Base-by-base conservation (phyloP, 1,140 invertebrate genomes). In the Pseudomyrmex cubaensis region DNA sequence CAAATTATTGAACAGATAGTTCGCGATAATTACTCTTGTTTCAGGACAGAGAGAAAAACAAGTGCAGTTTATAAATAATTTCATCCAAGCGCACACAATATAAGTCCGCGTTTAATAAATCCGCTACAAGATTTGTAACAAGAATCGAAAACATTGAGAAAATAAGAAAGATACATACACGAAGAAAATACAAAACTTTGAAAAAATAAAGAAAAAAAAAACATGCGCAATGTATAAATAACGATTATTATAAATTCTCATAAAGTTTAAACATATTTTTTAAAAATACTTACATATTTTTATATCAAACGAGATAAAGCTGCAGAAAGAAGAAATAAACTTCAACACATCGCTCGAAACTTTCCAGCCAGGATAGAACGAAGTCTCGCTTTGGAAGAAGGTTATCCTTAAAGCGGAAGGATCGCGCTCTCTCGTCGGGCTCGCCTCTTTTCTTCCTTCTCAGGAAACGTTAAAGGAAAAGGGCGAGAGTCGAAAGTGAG, bases 371-470 rank as follows among this genome's bases (percentile, higher is more conserved):
- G 25, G 22, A 35, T 44, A 9, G 50, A 56, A 44, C 20, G 22
- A 17, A 17, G 59, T 17, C 13, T 62, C 20, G 54, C 44, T 52
- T 7, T 2, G 54, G 54, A 50, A 17, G 44, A 62, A 78, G 62
- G 22, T 84, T 61, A 25, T 83, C 46, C 52, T 69, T 80, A 77
- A 80, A 59, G 75, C 12, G 64, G 75, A 76, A 69, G 63, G 82
- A 77, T 61, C 46, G n/a, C 44, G 35, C 35, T 35, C 35, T 35
- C 35, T 35, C 35, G 35, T 35, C 35, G 9, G 8, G 17, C 44
- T 13, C 2, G 61, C 25, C 7, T 57, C 22, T 52, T 63, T 59
- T 59, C 15, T 44, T 8, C 9, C 10, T 13, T 46, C 50, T 12
- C 2, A 59, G 25, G 17, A 61, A 61, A 44, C 17, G 13, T 61